phyloP scores from a whole-genome alignment of 2,888 invertebrate species.

The Limnephilus lunatus region DNA sequence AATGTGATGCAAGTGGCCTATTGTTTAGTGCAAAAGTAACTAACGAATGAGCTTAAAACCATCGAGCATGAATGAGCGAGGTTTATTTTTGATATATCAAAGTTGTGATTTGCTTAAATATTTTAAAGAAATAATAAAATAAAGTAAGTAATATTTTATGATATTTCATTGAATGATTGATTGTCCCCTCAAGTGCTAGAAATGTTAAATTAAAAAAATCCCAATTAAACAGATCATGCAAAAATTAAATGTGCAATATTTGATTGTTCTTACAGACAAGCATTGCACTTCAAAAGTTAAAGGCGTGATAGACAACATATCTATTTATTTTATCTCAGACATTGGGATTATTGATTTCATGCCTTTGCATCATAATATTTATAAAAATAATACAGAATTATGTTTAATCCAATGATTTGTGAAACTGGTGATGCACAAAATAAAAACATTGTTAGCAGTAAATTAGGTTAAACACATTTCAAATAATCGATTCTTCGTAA shows the following conservation, averaged over 20 bases:
- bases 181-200: background rate
- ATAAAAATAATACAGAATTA: conserved; percentile 6
- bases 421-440: background rate
- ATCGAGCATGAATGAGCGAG: too few species aligned
- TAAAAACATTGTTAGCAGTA: background rate
- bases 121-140: background rate
- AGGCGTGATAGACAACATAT: too few species aligned
- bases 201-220: background rate
- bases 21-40: background rate
- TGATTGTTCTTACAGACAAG: too few species aligned
- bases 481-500: background rate
- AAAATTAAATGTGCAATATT: too few species aligned
- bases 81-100: background rate
- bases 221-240: background rate
- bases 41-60: background rate
- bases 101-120: background rate
- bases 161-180: background rate
- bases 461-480: background rate
- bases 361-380: background rate
- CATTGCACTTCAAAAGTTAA: background rate
- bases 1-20: too few species aligned
- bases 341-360: background rate
- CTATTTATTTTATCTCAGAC: background rate
- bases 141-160: background rate
- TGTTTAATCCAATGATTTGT: background rate